phyloP scores from a whole-genome alignment of 2,113 vertebrate species.

The Protobothrops mucrosquamatus region DNA sequence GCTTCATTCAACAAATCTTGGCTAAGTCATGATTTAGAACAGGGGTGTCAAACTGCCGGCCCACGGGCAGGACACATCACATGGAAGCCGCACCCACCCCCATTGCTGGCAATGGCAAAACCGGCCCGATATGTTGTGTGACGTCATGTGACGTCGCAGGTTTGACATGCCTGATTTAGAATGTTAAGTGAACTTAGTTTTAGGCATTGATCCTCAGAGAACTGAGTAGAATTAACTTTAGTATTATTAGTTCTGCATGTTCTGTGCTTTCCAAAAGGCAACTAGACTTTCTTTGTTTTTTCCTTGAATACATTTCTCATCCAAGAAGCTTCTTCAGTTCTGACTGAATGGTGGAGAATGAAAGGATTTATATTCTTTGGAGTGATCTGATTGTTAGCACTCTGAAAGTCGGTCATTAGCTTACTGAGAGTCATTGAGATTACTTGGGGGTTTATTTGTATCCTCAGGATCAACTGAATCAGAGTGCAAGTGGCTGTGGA shows the following conservation, averaged over 20 bases:
- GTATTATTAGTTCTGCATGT: background rate
- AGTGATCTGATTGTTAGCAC: background rate
- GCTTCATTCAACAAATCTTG: background rate
- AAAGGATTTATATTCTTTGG: background rate
- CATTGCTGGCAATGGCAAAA: too few species aligned
- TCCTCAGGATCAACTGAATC: background rate
- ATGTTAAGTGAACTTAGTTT: background rate
- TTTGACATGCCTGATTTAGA: background rate
- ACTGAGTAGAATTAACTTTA: background rate
- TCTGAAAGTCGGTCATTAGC: background rate
- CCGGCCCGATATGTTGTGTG: too few species aligned
- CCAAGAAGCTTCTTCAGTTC: background rate
- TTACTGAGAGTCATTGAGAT: background rate
- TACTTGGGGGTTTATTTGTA: background rate
- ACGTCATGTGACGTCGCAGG: too few species aligned
- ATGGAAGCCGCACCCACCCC: too few species aligned
- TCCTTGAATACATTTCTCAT: background rate
- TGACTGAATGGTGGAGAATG: too few species aligned
- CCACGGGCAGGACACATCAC: too few species aligned
- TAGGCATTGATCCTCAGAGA: too few species aligned
- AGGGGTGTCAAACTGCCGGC: too few species aligned
- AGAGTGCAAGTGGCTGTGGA: background rate
- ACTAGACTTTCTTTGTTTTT: background rate
- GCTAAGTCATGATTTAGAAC: background rate
- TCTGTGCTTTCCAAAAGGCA: background rate